Conservation (phyloP, 2,888 invertebrate genomes). For the Nycteola revayana region DNA sequence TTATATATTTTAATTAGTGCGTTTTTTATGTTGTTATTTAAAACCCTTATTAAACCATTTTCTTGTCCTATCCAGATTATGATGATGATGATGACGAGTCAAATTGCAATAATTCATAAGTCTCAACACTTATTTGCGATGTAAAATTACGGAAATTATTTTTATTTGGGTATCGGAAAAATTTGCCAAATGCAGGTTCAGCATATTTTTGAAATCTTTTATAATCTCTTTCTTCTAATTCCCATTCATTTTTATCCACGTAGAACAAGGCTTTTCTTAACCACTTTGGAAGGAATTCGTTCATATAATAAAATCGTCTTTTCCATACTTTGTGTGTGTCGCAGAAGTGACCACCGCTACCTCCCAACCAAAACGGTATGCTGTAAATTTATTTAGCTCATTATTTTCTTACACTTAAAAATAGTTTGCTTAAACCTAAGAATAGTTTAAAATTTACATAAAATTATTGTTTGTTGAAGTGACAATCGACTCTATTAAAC, state of each 20-base stretch:
- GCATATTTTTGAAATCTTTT: constrained; percentile 48
- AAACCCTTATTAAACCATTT: too few relatives aligned
- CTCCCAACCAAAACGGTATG: constrained; percentile 54
- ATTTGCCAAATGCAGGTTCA: constrained; percentile 55
- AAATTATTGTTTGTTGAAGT: too few relatives aligned
- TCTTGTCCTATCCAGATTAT: too few relatives aligned
- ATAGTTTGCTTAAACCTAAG: too few relatives aligned
- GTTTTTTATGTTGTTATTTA: too few relatives aligned
- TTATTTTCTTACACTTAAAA: too few relatives aligned
- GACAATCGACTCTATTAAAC: too few relatives aligned
- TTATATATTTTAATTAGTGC: too few relatives aligned
- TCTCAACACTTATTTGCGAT: constrained; percentile 40
- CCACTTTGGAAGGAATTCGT: constrained; percentile 57
- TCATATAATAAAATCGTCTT: constrained; percentile 56
- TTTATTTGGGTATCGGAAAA: constrained; percentile 47
- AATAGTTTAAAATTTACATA: too few relatives aligned
- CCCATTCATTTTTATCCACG: constrained; percentile 51
- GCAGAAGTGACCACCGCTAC: constrained; percentile 43
- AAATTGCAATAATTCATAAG: constrained; percentile 1
- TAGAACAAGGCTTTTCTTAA: constrained; percentile 42
- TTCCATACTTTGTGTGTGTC: constrained; percentile 56
- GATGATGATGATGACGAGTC: too few relatives aligned
- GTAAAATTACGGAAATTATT: constrained; percentile 34
- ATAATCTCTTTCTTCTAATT: constrained; percentile 44
- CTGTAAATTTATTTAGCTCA: constrained; percentile 26